Evolutionary conservation across 2,888 invertebrate species (phyloP).

Genomic region (Agrochola lota): DNA sequence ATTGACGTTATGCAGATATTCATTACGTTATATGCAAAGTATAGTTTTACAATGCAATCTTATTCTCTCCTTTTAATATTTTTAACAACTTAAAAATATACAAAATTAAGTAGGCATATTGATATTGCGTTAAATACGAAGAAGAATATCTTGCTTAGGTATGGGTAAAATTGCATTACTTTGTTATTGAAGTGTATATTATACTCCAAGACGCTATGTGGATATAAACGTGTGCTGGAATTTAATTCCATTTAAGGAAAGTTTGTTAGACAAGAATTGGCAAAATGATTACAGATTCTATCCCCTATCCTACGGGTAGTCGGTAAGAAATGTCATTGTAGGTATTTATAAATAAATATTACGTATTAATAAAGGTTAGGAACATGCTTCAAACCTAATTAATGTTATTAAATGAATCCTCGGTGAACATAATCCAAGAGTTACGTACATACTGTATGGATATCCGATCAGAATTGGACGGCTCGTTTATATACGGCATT

Average conservation of each 20-base stretch:
- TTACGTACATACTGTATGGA: constrained; percentile 63
- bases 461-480: constrained; percentile 80
- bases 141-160: constrained; percentile 46
- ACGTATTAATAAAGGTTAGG: constrained; percentile 79
- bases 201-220: constrained; percentile 51
- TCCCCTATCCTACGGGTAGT: constrained; percentile 69
- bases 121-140: constrained; percentile 59
- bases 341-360: constrained; percentile 77
- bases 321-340: constrained; percentile 69
- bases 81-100: constrained; percentile 85
- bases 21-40: constrained; percentile 81
- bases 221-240: constrained; percentile 73
- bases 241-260: constrained; percentile 79
- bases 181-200: constrained; percentile 50
- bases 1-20: constrained; percentile 82
- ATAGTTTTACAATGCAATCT: constrained; percentile 87
- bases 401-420: constrained; percentile 60
- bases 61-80: constrained; percentile 88
- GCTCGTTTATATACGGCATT: constrained; percentile 78
- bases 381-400: constrained; percentile 74
- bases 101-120: constrained; percentile 68
- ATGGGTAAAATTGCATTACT: constrained; percentile 55
- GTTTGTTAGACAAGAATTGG: constrained; percentile 66
- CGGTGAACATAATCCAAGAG: constrained; percentile 56
- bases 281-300: constrained; percentile 67